A percentile compares a stretch with the other conserved stretches of the same genome.
phyloP scores from a whole-genome alignment of 2,888 invertebrate genomes.

The Callinectes sapidus region DNA sequence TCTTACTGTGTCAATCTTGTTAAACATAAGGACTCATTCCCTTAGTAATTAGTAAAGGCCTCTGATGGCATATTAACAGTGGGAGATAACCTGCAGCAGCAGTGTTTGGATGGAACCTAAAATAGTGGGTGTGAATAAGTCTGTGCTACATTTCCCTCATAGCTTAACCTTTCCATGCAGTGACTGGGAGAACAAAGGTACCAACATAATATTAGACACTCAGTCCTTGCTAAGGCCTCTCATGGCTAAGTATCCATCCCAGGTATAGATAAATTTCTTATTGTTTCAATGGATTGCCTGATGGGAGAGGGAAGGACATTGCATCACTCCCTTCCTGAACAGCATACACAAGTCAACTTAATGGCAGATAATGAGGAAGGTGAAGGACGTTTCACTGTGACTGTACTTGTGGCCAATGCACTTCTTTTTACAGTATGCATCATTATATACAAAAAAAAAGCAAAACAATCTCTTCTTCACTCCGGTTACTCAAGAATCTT shows the following conservation, averaged over 20 bases:
- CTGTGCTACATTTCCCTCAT: neutral
- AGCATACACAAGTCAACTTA: neutral
- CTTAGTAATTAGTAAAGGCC: neutral
- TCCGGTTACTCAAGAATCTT: neutral
- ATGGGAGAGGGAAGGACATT: no score
- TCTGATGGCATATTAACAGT: neutral
- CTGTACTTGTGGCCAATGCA: slow-evolving; percentile 12
- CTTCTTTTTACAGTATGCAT: slow-evolving; percentile 20
- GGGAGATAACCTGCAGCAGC: neutral
- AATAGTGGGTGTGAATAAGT: neutral
- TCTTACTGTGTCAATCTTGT: neutral
- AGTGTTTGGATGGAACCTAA: neutral
- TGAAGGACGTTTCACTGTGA: neutral
- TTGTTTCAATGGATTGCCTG: no score
- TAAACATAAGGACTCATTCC: neutral
- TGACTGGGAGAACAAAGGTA: no score
- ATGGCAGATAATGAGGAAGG: neutral
- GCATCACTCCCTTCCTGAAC: neutral
- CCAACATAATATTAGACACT: neutral
- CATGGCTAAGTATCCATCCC: no score
- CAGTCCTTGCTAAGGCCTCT: no score
- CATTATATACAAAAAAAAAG: slow-evolving; percentile 24
- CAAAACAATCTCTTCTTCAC: slow-evolving; percentile 13
- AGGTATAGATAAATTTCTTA: no score
- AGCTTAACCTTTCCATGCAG: neutral